phyloP scores from a whole-genome alignment of 2,797 vertebrate species.

The Peromyscus eremicus region DNA sequence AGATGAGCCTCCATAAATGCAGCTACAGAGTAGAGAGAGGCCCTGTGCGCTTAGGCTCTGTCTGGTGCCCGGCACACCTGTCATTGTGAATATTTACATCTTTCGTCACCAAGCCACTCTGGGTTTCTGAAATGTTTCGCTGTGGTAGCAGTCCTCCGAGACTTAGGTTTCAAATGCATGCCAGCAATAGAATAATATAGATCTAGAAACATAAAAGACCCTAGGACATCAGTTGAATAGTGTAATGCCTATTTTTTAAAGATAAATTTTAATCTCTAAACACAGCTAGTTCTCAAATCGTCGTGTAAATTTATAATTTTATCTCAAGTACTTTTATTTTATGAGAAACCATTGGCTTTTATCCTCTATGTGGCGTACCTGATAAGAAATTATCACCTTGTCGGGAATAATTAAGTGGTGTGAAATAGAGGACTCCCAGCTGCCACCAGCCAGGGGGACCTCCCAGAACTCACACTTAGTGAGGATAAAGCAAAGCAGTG shows the following conservation, averaged over 20 bases:
- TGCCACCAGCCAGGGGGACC: neutral
- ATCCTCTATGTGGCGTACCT: neutral
- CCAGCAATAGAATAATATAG: slow-evolving; percentile 15
- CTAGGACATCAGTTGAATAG: neutral
- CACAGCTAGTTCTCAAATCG: neutral
- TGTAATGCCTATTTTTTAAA: neutral
- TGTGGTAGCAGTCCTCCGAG: neutral
- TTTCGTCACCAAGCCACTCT: neutral
- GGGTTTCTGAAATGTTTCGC: neutral
- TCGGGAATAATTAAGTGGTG: neutral
- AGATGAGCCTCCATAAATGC: neutral
- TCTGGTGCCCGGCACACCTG: neutral
- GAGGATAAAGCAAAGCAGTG: slow-evolving; percentile 13
- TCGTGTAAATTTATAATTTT: neutral
- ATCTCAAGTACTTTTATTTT: slow-evolving; percentile 2
- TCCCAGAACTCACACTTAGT: slow-evolving; percentile 49
- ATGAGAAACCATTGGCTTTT: neutral
- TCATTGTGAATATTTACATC: neutral
- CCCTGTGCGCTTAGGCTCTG: neutral
- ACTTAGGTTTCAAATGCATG: neutral
- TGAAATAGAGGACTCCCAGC: neutral
- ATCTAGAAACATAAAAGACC: neutral
- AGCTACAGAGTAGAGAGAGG: neutral
- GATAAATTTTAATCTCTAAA: slow-evolving; percentile 33
- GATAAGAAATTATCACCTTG: slow-evolving; percentile 45